Base-by-base conservation (phyloP, 2,797 vertebrate genomes). In the Taeniopygia guttata region DNA sequence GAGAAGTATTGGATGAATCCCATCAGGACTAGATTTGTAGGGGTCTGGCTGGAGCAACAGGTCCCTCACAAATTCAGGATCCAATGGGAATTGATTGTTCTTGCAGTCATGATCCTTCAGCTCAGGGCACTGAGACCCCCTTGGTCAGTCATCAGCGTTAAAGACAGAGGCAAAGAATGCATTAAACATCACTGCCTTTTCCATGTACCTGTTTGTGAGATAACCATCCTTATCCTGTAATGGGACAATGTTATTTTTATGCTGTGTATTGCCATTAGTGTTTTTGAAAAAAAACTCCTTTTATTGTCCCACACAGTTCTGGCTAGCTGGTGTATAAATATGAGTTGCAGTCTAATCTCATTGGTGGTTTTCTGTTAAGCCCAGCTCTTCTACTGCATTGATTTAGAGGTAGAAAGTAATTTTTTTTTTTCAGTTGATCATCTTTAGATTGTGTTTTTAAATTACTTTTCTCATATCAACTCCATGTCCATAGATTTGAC, bases 261-360 rank as follows among this genome's bases (percentile, higher is more conserved):
- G 4, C 14, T 55, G 30, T 0, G 0, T 55, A 11, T 64, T 58
- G 32, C 32, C 43, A 43, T 58, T 30, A 32, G 1, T 22, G 6
- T 64, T 22, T 86, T 10, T 74, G 36, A 42, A 66, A 49, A 49
- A 38, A 66, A 42, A 34, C 13, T 34, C 5, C 4, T 42, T 34
- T 49, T 42, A 4, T 49, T 51, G 26, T 74, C 14, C 18, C 14
- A 14, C 32, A 36, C 17, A 26, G 43, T 32, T 74, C 29, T 32
- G 55, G 22, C 26, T 15, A 69, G 10, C 10, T 86, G 19, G 8
- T 69, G 63, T 82, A 46, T 67, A 77, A 68, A 34, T 55, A 52
- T 3, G 17, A 5, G 3, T 40, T 72, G 38, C 38, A 60, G n/a
- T 84, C 15, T 62, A 14, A 20, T 73, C 26, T 32, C 13, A 32